phyloP scores from a whole-genome alignment of 2,888 invertebrate genomes.

The Xestia ashworthii region DNA sequence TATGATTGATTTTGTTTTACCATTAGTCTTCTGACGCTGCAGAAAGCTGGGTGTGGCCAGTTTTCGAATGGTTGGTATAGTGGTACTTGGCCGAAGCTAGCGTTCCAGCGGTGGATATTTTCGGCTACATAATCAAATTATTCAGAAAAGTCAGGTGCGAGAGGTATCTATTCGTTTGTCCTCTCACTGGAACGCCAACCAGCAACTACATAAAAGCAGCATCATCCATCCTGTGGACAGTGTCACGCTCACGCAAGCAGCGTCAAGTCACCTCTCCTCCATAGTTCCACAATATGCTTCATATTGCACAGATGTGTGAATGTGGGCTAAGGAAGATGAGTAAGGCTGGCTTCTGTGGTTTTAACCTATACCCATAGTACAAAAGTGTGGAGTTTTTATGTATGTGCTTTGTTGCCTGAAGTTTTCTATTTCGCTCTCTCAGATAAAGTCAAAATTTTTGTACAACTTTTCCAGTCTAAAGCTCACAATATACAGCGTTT shows the following conservation, averaged over 20 bases:
- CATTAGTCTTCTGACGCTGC: not conserved
- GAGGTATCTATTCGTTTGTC: not conserved
- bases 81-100: not conserved
- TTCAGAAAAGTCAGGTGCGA: not conserved
- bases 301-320: not conserved
- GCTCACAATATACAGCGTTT: not conserved
- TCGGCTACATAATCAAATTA: not conserved
- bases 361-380: not conserved
- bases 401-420: not conserved
- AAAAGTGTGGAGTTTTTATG: not conserved
- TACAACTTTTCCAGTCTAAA: not conserved
- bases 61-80: too few species aligned
- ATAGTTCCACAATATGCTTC: not conserved
- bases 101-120: not conserved
- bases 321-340: not conserved
- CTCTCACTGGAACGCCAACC: not conserved
- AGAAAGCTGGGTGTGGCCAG: not conserved
- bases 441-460: not conserved
- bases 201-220: not conserved
- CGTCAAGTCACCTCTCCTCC: not conserved
- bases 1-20: not conserved
- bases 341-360: not conserved
- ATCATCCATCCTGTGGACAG: not conserved
- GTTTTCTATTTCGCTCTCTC: not conserved
- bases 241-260: not conserved